These are phyloP conservation scores for Diachasma alloeum DNA, from an alignment of 1,140 invertebrate genomes.

Conservation along the genomic window DNA sequence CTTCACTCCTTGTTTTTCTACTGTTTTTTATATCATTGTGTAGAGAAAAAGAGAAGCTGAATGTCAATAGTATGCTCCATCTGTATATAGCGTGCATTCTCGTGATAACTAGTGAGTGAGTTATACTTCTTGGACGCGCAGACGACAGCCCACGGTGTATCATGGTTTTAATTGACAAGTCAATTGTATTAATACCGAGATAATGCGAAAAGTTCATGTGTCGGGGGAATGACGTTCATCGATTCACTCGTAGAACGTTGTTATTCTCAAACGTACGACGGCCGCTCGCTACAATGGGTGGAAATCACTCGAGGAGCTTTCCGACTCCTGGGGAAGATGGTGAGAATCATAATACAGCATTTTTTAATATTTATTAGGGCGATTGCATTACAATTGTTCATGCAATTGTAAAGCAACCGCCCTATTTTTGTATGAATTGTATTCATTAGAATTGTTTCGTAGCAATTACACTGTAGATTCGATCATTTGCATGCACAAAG, in stretches of 20 bases:
- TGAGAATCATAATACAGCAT: conserved; percentile 32
- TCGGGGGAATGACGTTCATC: conserved; percentile 1
- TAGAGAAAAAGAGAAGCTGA: neutral
- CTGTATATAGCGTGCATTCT: neutral
- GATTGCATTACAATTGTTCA: too few species aligned
- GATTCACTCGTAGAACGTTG: neutral
- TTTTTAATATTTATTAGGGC: neutral
- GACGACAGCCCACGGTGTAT: neutral
- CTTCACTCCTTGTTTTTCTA: neutral
- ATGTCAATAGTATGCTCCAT: neutral
- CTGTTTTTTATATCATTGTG: neutral
- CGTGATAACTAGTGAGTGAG: neutral
- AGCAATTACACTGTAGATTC: too few species aligned
- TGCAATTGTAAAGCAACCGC: too few species aligned
- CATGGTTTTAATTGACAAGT: neutral
- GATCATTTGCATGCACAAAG: too few species aligned
- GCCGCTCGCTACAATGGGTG: conserved; percentile 50
- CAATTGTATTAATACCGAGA: neutral
- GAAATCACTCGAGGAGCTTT: conserved; percentile 55
- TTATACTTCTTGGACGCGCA: neutral
- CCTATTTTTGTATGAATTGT: too few species aligned
- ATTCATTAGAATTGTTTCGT: too few species aligned
- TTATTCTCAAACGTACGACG: conserved; percentile 32
- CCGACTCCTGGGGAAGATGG: conserved; percentile 59
- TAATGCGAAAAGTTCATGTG: neutral